phyloP scores from a whole-genome alignment of 2,113 vertebrate genomes.

The Carlito syrichta region DNA sequence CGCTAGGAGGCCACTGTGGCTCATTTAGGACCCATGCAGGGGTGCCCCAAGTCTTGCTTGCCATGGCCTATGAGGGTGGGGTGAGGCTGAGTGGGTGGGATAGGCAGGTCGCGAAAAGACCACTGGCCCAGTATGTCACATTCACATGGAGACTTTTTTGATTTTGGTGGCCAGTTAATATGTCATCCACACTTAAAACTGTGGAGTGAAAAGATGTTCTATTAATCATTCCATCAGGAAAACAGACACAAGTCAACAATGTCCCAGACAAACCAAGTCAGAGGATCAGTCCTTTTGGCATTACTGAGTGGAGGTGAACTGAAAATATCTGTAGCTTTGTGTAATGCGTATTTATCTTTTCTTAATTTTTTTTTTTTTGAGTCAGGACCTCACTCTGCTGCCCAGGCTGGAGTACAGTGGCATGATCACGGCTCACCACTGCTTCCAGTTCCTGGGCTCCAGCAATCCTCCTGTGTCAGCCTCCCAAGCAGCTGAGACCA shows the following conservation, averaged over 20 bases:
- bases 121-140: background rate
- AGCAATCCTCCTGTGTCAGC: too few species aligned
- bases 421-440: too few species aligned
- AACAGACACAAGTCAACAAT: background rate
- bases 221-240: background rate
- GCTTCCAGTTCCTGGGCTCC: too few species aligned
- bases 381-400: too few species aligned
- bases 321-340: background rate
- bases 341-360: background rate
- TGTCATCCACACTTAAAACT: background rate
- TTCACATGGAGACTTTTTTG: background rate
- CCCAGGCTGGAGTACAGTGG: too few species aligned
- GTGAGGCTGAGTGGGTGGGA: background rate
- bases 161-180: background rate
- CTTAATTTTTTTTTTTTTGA: too few species aligned
- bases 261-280: background rate
- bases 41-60: background rate
- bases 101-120: background rate
- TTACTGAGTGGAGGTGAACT: background rate
- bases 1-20: background rate
- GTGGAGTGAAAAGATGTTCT: background rate
- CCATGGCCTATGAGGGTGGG: rapidly evolving
- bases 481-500: too few species aligned
- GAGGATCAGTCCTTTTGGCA: background rate
- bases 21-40: background rate